These are phyloP conservation scores for Chondrilla cf. caribensis DNA, from an alignment of 37 sponge, comb jelly and placozoan genomes.

Conservation along the genomic window DNA sequence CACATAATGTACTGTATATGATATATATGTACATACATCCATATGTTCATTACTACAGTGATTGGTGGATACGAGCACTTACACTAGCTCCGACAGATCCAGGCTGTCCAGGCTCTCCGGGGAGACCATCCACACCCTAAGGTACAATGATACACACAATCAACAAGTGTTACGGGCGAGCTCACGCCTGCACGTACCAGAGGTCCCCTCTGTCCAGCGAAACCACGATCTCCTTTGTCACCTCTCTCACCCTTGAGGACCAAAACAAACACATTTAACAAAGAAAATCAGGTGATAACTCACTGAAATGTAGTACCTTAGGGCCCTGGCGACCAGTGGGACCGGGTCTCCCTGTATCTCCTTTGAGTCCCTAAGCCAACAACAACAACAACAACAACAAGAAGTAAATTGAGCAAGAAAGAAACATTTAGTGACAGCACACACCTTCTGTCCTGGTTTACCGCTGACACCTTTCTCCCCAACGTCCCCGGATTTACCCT, in stretches of 20 bases:
- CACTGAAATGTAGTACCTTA: too few relatives aligned
- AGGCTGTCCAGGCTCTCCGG: constrained; percentile 58
- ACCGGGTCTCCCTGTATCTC: neutral
- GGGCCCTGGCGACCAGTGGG: neutral
- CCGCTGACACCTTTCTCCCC: neutral
- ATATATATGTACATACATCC: neutral
- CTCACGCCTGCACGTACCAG: neutral
- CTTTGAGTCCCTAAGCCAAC: neutral
- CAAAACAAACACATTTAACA: too few relatives aligned
- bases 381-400: too few relatives aligned
- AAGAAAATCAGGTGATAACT: too few relatives aligned
- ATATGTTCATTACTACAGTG: neutral
- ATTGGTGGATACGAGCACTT: neutral
- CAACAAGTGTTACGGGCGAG: too few relatives aligned
- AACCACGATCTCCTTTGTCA: constrained; percentile 10
- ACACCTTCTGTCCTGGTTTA: neutral
- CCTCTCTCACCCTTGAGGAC: neutral
- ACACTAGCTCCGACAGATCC: constrained; percentile 49
- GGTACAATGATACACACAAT: neutral
- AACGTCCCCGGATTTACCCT: neutral
- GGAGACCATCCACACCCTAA: constrained; percentile 46
- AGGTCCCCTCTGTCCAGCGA: neutral
- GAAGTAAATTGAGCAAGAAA: neutral
- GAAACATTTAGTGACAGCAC: neutral
- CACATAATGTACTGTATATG: too few relatives aligned